These are phyloP conservation scores for Meleagris gallopavo DNA, from an alignment of 2,113 vertebrate species.

Conservation along the genomic window DNA sequence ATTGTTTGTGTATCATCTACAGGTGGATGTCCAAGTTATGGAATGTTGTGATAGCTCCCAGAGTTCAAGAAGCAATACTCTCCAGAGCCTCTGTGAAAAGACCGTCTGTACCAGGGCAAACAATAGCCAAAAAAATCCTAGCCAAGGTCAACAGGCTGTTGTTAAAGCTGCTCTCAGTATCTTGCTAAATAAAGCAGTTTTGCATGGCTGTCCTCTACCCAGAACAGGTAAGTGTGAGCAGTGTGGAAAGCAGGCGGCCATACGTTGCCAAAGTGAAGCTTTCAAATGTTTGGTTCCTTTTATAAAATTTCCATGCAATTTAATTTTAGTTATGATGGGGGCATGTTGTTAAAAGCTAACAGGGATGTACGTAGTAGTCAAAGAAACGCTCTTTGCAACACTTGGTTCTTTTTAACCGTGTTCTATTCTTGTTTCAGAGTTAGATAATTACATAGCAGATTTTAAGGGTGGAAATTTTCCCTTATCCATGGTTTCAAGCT, in stretches of 20 bases:
- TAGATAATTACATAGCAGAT: conserved; percentile 86
- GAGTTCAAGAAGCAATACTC: conserved; percentile 92
- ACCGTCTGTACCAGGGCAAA: conserved; percentile 71
- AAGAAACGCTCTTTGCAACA: neutral
- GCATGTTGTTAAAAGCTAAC: neutral
- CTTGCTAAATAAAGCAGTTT: conserved; percentile 92
- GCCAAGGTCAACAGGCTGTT: conserved; percentile 91
- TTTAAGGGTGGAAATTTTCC: conserved; percentile 90
- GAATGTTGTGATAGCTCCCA: conserved; percentile 91
- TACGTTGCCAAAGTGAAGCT: neutral
- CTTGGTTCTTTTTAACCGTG: neutral
- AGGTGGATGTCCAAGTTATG: conserved; percentile 96
- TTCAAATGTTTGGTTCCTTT: neutral
- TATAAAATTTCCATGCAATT: neutral
- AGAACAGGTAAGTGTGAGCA: conserved; percentile 81
- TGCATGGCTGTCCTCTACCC: conserved; percentile 90
- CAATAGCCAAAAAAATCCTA: conserved; percentile 79
- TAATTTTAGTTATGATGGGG: neutral
- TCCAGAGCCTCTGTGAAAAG: conserved; percentile 87
- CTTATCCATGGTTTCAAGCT: conserved; percentile 84
- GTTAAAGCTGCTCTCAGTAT: conserved; percentile 96
- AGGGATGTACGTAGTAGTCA: neutral
- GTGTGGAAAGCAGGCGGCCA: neutral
- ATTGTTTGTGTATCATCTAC: neutral
- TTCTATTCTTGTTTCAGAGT: conserved; percentile 80